Percentiles rank a stretch among this genome's conserved stretches.
Conservation (phyloP, 2,797 vertebrate genomes). For the Hybognathus amarus region DNA sequence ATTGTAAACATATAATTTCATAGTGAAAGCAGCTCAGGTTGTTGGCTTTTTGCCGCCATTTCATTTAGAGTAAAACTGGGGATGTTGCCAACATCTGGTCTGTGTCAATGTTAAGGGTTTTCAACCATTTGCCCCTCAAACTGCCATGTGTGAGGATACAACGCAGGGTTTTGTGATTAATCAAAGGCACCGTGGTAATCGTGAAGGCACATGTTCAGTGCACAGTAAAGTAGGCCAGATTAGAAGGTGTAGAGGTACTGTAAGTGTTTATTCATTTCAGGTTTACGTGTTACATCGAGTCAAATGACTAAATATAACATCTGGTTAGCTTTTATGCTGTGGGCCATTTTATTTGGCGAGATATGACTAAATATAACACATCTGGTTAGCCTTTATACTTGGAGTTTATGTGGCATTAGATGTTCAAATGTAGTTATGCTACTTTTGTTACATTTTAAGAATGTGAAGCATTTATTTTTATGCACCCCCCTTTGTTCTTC, state of each 20-base stretch:
- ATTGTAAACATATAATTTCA: slow-evolving; percentile 86
- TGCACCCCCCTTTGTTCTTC: background rate
- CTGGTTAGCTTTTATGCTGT: background rate
- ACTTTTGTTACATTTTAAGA: background rate
- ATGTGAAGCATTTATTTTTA: background rate
- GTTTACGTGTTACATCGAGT: slow-evolving; percentile 21
- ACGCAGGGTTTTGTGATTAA: slow-evolving; percentile 82
- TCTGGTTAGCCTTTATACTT: background rate
- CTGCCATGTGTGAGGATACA: slow-evolving; percentile 74
- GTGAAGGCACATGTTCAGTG: slow-evolving; percentile 66
- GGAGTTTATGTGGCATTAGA: background rate
- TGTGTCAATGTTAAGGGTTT: slow-evolving; percentile 79
- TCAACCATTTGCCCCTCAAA: slow-evolving; percentile 61
- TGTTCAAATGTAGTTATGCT: background rate
- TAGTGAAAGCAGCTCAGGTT: slow-evolving; percentile 81
- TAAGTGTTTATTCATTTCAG: slow-evolving; percentile 31
- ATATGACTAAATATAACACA: slow-evolving; percentile 14
- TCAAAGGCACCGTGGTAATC: slow-evolving; percentile 80
- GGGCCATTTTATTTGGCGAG: background rate
- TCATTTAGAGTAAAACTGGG: slow-evolving; percentile 78
- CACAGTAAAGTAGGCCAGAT: slow-evolving; percentile 67
- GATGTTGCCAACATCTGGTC: slow-evolving; percentile 82
- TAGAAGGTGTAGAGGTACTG: slow-evolving; percentile 62
- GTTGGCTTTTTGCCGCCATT: slow-evolving; percentile 80
- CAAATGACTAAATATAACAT: slow-evolving; percentile 23